phyloP scores from a whole-genome alignment of 2,113 vertebrate species.

The Halichoerus grypus region DNA sequence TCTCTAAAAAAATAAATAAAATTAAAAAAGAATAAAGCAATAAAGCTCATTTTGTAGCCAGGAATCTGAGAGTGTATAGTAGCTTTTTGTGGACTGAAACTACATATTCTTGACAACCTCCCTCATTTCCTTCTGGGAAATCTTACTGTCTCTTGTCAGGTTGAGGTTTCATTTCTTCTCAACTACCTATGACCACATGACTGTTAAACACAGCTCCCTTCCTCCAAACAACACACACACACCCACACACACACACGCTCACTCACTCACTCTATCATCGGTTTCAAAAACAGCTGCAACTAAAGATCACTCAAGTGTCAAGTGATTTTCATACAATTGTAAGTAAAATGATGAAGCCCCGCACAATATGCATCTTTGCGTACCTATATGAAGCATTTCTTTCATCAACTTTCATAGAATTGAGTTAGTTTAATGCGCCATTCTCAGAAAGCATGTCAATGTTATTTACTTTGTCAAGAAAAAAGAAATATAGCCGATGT shows the following conservation, averaged over 20 bases:
- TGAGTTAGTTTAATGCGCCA: not conserved
- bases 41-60: constrained; percentile 1
- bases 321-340: not conserved
- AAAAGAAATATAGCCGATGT: not conserved
- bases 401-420: not conserved
- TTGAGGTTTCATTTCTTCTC: not conserved
- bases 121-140: not conserved
- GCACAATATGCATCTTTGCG: not conserved
- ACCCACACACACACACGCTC: not conserved
- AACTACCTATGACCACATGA: not conserved
- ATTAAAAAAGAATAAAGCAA: not conserved
- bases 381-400: not conserved
- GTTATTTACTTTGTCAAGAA: constrained; percentile 2
- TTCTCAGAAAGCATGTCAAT: constrained; percentile 1
- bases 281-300: not conserved
- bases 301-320: not conserved
- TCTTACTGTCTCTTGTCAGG: not conserved
- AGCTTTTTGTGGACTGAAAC: not conserved
- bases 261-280: not conserved
- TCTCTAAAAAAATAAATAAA: not conserved
- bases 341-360: not conserved
- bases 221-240: not conserved
- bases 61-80: not conserved
- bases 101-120: not conserved
- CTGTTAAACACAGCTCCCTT: not conserved